Conservation (phyloP, 2,888 invertebrate genomes). For the Globia sparganii region DNA sequence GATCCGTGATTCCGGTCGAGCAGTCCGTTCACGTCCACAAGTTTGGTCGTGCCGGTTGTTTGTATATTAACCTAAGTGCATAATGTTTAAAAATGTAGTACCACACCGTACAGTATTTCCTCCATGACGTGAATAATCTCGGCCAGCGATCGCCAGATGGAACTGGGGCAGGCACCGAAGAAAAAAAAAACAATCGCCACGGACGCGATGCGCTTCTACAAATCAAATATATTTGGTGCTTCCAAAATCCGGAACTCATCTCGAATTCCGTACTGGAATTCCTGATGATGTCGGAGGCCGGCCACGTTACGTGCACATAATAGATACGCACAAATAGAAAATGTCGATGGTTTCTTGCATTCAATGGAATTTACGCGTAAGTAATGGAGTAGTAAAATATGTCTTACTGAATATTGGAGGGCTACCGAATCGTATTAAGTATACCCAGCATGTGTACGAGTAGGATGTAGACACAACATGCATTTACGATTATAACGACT, state of each 20-base stretch:
- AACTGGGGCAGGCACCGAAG: not conserved
- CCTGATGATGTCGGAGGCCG: slow-evolving; percentile 19
- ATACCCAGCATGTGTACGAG: not conserved
- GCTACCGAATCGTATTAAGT: not conserved
- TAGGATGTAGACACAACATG: not conserved
- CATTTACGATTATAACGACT: not conserved
- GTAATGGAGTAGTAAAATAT: slow-evolving; percentile 5
- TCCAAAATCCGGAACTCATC: slow-evolving; percentile 36
- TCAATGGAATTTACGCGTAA: slow-evolving; percentile 1
- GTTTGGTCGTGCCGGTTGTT: slow-evolving; percentile 11
- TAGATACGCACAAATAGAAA: slow-evolving; percentile 26
- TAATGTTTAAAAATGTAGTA: slow-evolving; percentile 40
- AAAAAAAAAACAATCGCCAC: slow-evolving; percentile 7
- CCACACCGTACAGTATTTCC: not conserved
- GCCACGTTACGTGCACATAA: slow-evolving; percentile 30
- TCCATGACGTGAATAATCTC: slow-evolving; percentile 22
- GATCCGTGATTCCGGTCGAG: slow-evolving; percentile 9
- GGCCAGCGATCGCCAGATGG: not conserved
- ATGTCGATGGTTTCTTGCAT: slow-evolving; percentile 18
- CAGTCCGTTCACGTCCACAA: slow-evolving; percentile 33
- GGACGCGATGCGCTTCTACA: not conserved
- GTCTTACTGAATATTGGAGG: slow-evolving; percentile 10
- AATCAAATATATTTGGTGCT: slow-evolving; percentile 37
- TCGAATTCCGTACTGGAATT: slow-evolving; percentile 33
- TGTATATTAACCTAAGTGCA: slow-evolving; percentile 24